phyloP scores from a whole-genome alignment of 2,113 vertebrate species.

The Meleagris gallopavo region DNA sequence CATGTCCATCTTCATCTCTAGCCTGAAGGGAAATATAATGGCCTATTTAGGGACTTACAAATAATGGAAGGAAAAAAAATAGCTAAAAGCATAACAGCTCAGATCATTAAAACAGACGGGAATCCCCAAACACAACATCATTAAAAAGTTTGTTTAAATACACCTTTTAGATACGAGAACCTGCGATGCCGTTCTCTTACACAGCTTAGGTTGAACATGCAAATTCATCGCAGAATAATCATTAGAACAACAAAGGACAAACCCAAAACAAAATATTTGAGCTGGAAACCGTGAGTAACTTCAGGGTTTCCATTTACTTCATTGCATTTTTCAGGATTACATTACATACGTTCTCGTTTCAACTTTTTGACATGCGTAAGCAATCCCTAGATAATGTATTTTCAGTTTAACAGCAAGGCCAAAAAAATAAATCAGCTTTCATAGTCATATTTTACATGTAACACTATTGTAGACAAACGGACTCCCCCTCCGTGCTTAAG shows the following conservation, averaged over 20 bases:
- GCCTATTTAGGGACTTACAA: constrained; percentile 99
- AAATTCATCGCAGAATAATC: constrained; percentile 73
- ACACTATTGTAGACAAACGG: constrained; percentile 73
- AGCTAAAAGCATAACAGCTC: constrained; percentile 89
- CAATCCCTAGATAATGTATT: constrained; percentile 72
- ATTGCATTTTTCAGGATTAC: constrained; percentile 72
- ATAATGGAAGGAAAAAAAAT: constrained; percentile 89
- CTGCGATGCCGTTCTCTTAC: constrained; percentile 76
- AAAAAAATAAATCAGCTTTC: constrained; percentile 72
- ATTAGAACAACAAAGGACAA: constrained; percentile 75
- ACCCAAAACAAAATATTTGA: constrained; percentile 71
- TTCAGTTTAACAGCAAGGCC: constrained; percentile 80
- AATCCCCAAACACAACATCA: constrained; percentile 84
- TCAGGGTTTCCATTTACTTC: constrained; percentile 63
- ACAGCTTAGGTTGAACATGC: constrained; percentile 75
- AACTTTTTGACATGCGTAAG: constrained; percentile 81
- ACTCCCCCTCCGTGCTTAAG: constrained; percentile 77
- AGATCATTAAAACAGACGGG: constrained; percentile 84
- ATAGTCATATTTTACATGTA: constrained; percentile 74
- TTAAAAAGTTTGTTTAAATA: constrained; percentile 82
- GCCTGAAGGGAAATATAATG: constrained; percentile 99
- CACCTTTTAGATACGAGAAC: constrained; percentile 78
- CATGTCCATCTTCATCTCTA: constrained; percentile 99
- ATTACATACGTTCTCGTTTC: constrained; percentile 77
- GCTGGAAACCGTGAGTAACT: constrained; percentile 67